These are phyloP conservation scores for Hyperoplus lanceolatus DNA, from an alignment of 2,797 vertebrate genomes.

Conservation along the genomic window DNA sequence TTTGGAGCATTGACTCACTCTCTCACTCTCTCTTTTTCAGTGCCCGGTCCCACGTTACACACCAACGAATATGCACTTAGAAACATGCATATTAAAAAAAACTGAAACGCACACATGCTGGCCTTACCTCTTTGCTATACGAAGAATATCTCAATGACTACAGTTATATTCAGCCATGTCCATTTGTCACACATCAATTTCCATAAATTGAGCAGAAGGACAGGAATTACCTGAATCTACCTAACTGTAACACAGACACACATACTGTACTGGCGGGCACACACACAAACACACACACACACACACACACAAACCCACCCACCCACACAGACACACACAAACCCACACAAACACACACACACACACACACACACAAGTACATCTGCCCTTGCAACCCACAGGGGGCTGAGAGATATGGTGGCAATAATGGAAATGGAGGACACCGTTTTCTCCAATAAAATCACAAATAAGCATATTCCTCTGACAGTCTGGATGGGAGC, in stretches of 20 bases:
- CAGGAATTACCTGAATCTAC: constrained; percentile 29
- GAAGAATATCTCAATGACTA: constrained; percentile 29
- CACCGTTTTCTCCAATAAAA: constrained; percentile 77
- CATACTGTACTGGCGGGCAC: not conserved
- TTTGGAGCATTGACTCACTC: constrained; percentile 43
- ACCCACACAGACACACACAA: constrained; percentile 14
- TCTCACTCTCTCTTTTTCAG: constrained; percentile 13
- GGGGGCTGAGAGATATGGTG: constrained; percentile 54
- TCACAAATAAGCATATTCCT: constrained; percentile 82
- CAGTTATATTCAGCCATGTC: constrained; percentile 33
- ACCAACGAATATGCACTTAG: constrained; percentile 13
- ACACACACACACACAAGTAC: constrained; percentile 3
- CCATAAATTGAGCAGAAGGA: constrained; percentile 37
- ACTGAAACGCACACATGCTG: constrained; percentile 20
- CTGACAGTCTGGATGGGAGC: constrained; percentile 67
- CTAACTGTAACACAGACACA: constrained; percentile 18
- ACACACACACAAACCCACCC: not conserved
- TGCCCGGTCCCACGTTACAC: constrained; percentile 25
- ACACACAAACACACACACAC: constrained; percentile 10
- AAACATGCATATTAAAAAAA: constrained; percentile 17
- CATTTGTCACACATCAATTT: constrained; percentile 54
- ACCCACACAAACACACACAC: constrained; percentile 20
- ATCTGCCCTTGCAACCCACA: constrained; percentile 38
- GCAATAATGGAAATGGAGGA: constrained; percentile 80
- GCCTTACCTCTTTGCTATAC: constrained; percentile 10